phyloP scores from a whole-genome alignment of 2,797 vertebrate genomes.

The Pseudochirops corinnae region DNA sequence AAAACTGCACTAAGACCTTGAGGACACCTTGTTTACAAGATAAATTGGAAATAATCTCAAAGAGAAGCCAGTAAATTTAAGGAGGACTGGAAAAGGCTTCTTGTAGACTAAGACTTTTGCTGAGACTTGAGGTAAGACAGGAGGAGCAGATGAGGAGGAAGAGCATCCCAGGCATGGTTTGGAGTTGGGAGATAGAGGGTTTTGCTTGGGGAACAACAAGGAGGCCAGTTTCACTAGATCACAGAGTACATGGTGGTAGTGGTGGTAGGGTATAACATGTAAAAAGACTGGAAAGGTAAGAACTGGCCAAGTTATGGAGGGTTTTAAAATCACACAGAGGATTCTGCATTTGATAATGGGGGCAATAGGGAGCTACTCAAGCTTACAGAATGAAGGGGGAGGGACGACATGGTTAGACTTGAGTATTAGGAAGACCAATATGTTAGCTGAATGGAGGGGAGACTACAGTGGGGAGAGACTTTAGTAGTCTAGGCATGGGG shows the following conservation, averaged over 20 bases:
- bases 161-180: neutral
- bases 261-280: neutral
- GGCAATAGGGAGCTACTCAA: neutral
- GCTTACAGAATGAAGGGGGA: neutral
- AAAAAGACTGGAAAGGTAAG: neutral
- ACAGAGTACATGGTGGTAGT: neutral
- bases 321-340: neutral
- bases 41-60: neutral
- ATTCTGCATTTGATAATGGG: neutral
- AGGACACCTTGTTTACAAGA: neutral
- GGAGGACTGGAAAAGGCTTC: neutral
- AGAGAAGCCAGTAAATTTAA: neutral
- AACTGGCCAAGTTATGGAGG: too few species aligned
- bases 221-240: neutral
- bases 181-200: neutral
- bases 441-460: neutral
- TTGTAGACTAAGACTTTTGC: neutral
- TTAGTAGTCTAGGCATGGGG: too few species aligned
- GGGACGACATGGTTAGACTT: neutral
- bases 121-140: neutral
- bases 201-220: neutral
- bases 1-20: neutral
- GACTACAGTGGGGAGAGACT: too few species aligned
- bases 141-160: neutral
- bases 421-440: neutral